Evolutionary conservation across 1,140 invertebrate genomes (phyloP).

Genomic region (Zaprionus vittiger): DNA sequence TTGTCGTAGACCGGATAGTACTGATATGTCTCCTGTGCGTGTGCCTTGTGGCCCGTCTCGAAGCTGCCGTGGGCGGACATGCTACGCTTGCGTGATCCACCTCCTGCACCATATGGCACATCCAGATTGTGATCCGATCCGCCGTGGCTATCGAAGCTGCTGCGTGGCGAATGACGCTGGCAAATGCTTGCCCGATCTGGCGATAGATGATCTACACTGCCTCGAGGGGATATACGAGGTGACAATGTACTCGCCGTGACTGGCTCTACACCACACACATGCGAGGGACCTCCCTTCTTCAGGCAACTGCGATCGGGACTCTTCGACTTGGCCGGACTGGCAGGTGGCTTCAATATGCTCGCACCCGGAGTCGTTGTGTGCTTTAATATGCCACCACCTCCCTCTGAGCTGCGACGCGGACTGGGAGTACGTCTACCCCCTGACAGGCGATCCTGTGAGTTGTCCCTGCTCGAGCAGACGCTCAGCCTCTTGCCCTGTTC

Average conservation of each 20-base stretch:
- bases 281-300: constrained; percentile 76
- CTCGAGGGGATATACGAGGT: constrained; percentile 72
- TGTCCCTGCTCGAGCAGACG: constrained; percentile 75
- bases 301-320: constrained; percentile 82
- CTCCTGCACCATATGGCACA: constrained; percentile 55
- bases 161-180: constrained; percentile 75
- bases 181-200: constrained; percentile 74
- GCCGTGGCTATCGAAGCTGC: constrained; percentile 80
- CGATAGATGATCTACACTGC: constrained; percentile 79
- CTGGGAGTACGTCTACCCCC: constrained; percentile 74
- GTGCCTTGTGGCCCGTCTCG: constrained; percentile 60
- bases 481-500: constrained; percentile 78
- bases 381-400: constrained; percentile 77
- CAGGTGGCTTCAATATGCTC: constrained; percentile 76
- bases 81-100: constrained; percentile 67
- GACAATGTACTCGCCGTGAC: constrained; percentile 40
- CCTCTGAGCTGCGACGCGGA: constrained; percentile 75
- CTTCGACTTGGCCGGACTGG: constrained; percentile 78
- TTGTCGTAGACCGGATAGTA: constrained; percentile 84
- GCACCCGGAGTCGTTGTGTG: constrained; percentile 57
- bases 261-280: constrained; percentile 68
- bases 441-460: constrained; percentile 76
- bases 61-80: constrained; percentile 82
- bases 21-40: constrained; percentile 75
- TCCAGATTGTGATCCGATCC: constrained; percentile 77